phyloP scores from a whole-genome alignment of 2,888 invertebrate genomes.

The Rhyacophila evoluta region DNA sequence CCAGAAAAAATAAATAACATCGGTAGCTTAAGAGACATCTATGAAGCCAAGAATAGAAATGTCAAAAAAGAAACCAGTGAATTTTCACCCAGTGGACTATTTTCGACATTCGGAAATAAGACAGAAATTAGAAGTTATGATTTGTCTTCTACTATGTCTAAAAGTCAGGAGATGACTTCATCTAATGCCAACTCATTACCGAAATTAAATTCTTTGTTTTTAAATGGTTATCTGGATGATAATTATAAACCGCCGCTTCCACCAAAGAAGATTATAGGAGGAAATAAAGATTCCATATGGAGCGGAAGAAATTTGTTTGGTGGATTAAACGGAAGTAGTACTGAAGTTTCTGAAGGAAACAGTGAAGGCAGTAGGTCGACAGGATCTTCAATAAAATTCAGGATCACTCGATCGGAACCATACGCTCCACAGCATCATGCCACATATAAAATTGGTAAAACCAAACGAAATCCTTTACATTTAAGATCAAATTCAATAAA shows the following conservation, averaged over 20 bases:
- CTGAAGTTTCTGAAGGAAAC: conserved; percentile 12
- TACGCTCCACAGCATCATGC: conserved; percentile 24
- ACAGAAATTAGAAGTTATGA: not conserved
- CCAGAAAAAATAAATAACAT: conserved; percentile 66
- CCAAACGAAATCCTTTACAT: not conserved
- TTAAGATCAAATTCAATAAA: not conserved
- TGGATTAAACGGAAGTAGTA: conserved; percentile 28
- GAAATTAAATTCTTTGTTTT: not conserved
- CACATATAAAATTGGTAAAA: conserved; percentile 32
- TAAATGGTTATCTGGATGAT: conserved; percentile 40
- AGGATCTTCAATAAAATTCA: conserved; percentile 38
- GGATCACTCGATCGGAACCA: conserved; percentile 51
- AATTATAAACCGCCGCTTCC: conserved; percentile 60
- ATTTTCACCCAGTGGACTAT: not conserved
- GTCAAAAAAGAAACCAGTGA: not conserved
- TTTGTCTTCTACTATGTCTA: not conserved
- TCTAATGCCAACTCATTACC: not conserved
- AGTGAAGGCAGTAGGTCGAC: conserved; percentile 15
- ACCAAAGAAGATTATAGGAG: conserved; percentile 69
- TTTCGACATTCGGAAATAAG: not conserved
- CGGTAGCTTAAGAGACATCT: conserved; percentile 82
- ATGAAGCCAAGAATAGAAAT: conserved; percentile 74
- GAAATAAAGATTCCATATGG: conserved; percentile 59
- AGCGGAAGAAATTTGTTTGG: conserved; percentile 42
- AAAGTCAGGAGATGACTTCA: not conserved